Conservation (phyloP, 1,140 invertebrate species). For the Portunus trituberculatus region DNA sequence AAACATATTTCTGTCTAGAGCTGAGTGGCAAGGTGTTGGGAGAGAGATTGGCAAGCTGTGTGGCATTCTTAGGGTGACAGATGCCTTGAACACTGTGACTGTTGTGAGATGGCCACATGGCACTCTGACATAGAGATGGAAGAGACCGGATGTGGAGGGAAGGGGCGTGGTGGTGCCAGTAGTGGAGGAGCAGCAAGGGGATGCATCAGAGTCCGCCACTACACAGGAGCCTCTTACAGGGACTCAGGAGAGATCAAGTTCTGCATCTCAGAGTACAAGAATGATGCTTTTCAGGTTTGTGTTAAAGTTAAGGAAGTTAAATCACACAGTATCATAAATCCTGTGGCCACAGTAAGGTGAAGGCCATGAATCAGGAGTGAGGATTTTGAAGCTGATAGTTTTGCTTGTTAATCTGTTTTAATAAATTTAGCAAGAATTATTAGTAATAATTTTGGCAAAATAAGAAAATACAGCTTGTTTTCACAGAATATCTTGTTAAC, state of each 20-base stretch:
- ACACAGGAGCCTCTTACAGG: constrained; percentile 49
- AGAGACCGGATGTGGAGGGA: constrained; percentile 42
- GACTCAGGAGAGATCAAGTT: constrained; percentile 66
- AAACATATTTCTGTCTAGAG: neutral
- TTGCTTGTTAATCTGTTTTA: neutral
- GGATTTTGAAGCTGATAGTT: neutral
- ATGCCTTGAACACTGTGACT: neutral
- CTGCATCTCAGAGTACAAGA: constrained; percentile 71
- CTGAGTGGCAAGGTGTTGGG: neutral
- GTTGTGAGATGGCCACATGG: constrained; percentile 51
- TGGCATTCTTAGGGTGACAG: neutral
- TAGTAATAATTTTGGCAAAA: too few relatives aligned
- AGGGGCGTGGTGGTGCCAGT: neutral
- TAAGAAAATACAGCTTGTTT: too few relatives aligned
- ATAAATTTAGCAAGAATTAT: neutral
- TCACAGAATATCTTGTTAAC: too few relatives aligned
- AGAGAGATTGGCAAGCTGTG: neutral
- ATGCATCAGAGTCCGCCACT: constrained; percentile 50
- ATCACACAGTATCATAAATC: too few relatives aligned
- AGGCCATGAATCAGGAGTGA: neutral
- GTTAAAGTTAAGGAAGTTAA: neutral
- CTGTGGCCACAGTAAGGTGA: too few relatives aligned
- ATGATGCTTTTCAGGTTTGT: constrained; percentile 71
- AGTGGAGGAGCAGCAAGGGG: constrained; percentile 6
- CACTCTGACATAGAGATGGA: constrained; percentile 70